These are phyloP conservation scores for Palythoa heliodiscus DNA, from an alignment of 92 coral and sea anemone species.

Conservation along the genomic window DNA sequence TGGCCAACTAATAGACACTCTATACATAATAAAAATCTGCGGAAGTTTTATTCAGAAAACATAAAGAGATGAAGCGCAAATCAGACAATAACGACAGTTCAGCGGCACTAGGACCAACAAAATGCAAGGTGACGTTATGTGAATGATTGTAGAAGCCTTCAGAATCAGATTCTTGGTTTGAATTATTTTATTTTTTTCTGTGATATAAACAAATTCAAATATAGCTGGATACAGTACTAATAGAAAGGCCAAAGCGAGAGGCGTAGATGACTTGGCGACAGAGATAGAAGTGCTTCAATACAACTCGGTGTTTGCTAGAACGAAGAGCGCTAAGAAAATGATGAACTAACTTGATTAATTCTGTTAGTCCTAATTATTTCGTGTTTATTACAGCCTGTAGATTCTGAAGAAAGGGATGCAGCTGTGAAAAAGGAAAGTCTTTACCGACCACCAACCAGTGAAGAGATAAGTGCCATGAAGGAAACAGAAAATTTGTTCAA, in stretches of 20 bases:
- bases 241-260: too few species aligned
- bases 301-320: too few species aligned
- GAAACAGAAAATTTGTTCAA: constrained; percentile 95
- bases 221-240: too few species aligned
- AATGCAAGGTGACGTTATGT: constrained; percentile 16
- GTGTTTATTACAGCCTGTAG: neutral
- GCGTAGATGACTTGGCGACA: too few species aligned
- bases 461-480: constrained; percentile 84
- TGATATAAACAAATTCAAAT: too few species aligned
- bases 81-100: constrained; percentile 4
- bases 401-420: neutral
- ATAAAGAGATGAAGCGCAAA: constrained; percentile 28
- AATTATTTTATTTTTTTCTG: too few species aligned
- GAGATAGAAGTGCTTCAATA: too few species aligned
- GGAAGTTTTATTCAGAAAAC: neutral
- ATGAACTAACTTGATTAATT: neutral
- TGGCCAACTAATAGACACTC: constrained; percentile 2
- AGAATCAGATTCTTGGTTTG: neutral
- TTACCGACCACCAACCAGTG: constrained; percentile 95
- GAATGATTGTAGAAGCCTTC: neutral
- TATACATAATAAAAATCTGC: neutral
- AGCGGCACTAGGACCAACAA: neutral
- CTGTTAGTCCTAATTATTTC: neutral
- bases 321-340: too few species aligned
- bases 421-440: constrained; percentile 59